Conservation (phyloP, 2,797 vertebrate species). For the Cichlasoma orientale region DNA sequence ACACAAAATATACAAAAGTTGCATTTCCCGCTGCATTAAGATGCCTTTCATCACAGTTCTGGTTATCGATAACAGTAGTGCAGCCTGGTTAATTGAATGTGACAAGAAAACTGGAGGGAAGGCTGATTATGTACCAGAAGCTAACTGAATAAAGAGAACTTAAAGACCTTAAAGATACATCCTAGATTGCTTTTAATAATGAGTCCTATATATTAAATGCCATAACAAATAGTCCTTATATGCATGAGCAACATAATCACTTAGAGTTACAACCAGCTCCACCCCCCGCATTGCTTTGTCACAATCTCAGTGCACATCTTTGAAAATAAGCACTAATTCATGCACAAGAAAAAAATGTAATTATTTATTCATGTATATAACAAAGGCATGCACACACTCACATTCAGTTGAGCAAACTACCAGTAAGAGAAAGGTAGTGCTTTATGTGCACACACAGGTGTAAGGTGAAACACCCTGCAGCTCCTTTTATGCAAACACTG, state of each 20-base stretch:
- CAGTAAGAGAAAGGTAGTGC: background rate
- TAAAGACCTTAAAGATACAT: background rate
- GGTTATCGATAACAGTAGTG: background rate
- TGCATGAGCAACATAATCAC: background rate
- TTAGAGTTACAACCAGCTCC: background rate
- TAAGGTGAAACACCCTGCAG: background rate
- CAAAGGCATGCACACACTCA: background rate
- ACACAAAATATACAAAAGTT: background rate
- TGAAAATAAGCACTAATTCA: background rate
- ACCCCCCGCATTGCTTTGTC: background rate
- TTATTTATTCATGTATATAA: background rate
- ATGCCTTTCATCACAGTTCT: background rate
- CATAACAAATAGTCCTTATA: background rate
- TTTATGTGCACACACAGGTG: background rate
- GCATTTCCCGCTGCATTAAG: background rate
- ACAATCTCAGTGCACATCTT: background rate
- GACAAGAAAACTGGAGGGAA: background rate
- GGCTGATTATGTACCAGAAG: slow-evolving; percentile 1
- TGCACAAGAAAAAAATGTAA: background rate
- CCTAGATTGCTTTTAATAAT: background rate
- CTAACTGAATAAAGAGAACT: background rate
- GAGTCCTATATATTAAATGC: background rate
- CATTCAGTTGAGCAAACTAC: background rate
- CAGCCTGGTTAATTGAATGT: background rate
- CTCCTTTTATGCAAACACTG: background rate